Evolutionary conservation across 2,888 invertebrate species (phyloP), one percentile per base, ranked within the genome.

Genomic region (Drosophila phalerata): DNA sequence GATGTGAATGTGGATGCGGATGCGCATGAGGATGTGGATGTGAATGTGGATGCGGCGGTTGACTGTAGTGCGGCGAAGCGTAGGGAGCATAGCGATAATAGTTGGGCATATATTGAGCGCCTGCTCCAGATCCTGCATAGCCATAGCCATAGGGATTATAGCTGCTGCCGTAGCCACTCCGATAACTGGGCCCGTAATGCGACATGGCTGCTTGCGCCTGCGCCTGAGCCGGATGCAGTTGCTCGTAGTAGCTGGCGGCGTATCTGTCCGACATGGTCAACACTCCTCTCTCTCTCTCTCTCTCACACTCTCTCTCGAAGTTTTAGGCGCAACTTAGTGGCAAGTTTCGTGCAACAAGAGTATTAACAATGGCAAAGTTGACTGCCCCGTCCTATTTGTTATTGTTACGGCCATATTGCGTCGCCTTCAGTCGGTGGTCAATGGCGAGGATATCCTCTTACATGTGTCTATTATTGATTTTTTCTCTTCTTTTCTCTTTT

Each of bases 11-110:
- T 30, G 37, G 40, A 19, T 69, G 77, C 10, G 64, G 55, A 34
- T 67, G 47, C 0, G 38, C 45, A 15, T 58, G 69, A 28, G 37
- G 43, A 19, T 69, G 77, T 11, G 64, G 57, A 28, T 67, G 47
- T 0, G 38, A 45, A 19, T 58, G 58, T 1, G 40, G 56, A 15
- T 49, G 66, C 28, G 60, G 25, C 32, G 72, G 84, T 38, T 88
- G 77, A 34, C 83, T 77, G 40, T 88, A 86, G 45, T 85, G 86
- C 9, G 82, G 87, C 43, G 85, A 81, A 49, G 81, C 80, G 53
- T 85, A 85, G 17, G 88, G 74, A 5, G 88, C 86, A 68, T 84
- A 86, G 45, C 85, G 88, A 45, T 88, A 88, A 32, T 84, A 86
- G 74, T 69, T 87, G 61, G 85, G 70, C 87, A 85, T 74, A 28